Base-by-base conservation (phyloP, 2,797 vertebrate species). In the Sebastiscus albofasciatus region DNA sequence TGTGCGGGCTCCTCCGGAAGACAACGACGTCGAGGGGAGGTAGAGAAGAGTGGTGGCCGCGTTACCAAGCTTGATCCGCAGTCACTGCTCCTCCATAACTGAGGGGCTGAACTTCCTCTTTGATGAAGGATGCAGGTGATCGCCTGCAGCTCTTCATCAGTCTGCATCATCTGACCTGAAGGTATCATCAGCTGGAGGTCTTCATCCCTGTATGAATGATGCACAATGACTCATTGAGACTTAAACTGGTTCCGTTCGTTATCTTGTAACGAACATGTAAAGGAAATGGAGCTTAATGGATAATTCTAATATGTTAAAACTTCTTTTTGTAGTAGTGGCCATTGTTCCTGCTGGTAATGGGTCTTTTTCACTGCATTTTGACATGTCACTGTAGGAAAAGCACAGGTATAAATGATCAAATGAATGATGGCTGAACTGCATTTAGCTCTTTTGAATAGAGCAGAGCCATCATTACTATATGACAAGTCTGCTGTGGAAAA, bases 181-280 rank as follows among this genome's bases (percentile, higher is more conserved):
- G 96, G 85, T 34, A 96, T 84, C 96, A 96, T 96, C 83, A 96
- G 92, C 88, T 96, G 96, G 36, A 96, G 82, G 34, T 97, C 96
- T 89, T 96, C 96, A 78, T 96, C 96, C 96, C 97, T 98, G 81
- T 0, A 59, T 2, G 56, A 87, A 54, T 14, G 27, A 88, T 49
- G 75, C 26, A 85, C 22, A 73, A 3, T 27, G 34, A 54, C 10
- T 75, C 20, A 71, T 12, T 75, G 18, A 67, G 24, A 73, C 31
- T 33, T 46, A 2, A 8, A 60, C 22, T 52, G 33, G 6, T 42
- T 67, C 46, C 22, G 61, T 52, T 49, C 13, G 14, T 59, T 31
- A 49, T 65, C 10, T 20, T 12, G 29, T n/a, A 36, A 16, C 3
- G 7, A 55, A n/a, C 13, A 56, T 20, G 1, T 16, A 14, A 62